A percentile compares a stretch with the other conserved stretches of the same genome.
Evolutionary conservation across 2,888 invertebrate genomes (phyloP).

Genomic region (Ornithoptera priamus): DNA sequence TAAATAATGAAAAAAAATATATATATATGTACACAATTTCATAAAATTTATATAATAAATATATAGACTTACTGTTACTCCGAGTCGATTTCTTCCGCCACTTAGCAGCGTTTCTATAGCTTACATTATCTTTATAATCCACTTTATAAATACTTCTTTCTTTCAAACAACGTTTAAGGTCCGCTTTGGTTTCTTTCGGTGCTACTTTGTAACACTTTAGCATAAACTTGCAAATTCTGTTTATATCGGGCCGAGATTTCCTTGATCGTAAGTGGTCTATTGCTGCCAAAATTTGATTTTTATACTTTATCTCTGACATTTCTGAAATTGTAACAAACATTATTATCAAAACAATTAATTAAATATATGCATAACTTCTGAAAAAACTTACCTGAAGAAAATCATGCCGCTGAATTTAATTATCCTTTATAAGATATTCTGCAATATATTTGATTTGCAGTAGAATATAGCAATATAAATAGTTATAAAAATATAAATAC

Average conservation of each 20-base stretch:
- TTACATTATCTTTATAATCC: constrained; percentile 91
- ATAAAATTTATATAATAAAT: neutral
- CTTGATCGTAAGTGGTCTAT: constrained; percentile 91
- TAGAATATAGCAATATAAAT: neutral
- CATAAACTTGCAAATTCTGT: constrained; percentile 90
- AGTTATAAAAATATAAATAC: neutral
- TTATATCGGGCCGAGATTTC: constrained; percentile 91
- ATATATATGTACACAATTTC: constrained; percentile 10
- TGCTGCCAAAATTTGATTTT: constrained; percentile 89
- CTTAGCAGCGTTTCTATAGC: constrained; percentile 90
- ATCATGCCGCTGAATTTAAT: constrained; percentile 69
- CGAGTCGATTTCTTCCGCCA: constrained; percentile 75
- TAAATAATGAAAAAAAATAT: constrained; percentile 36
- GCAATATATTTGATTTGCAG: neutral
- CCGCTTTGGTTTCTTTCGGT: constrained; percentile 84
- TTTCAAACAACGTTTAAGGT: constrained; percentile 87
- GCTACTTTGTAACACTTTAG: constrained; percentile 86
- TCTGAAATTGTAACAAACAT: constrained; percentile 52
- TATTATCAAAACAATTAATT: constrained; percentile 15
- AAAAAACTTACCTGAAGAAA: constrained; percentile 58
- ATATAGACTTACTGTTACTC: constrained; percentile 54
- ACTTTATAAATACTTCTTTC: constrained; percentile 89
- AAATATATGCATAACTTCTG: constrained; percentile 17
- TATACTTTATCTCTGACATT: constrained; percentile 83
- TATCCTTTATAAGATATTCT: neutral